Evolutionary conservation across 2,888 invertebrate species (phyloP).

Genomic region (Dilophus febrilis): DNA sequence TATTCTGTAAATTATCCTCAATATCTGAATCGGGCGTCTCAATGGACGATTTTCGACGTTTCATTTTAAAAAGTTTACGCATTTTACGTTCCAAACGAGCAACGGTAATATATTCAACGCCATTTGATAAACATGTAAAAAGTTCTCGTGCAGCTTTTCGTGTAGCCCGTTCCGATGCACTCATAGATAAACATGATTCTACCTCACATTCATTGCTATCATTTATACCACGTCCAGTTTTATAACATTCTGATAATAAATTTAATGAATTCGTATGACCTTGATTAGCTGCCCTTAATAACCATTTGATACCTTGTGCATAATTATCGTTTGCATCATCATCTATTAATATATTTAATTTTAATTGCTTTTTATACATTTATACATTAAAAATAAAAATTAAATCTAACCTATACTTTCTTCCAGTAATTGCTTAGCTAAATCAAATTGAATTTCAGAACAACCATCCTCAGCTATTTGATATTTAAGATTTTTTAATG

Average conservation of each 20-base stretch:
- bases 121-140: constrained; percentile 74
- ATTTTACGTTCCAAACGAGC: constrained; percentile 62
- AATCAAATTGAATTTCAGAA: constrained; percentile 72
- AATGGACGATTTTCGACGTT: constrained; percentile 21
- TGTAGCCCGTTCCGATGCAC: constrained; percentile 72
- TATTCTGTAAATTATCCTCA: constrained; percentile 21
- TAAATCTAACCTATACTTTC: constrained; percentile 51
- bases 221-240: constrained; percentile 35
- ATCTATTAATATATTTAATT: constrained; percentile 1
- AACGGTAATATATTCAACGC: constrained; percentile 72
- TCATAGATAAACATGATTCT: constrained; percentile 61
- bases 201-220: constrained; percentile 49
- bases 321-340: constrained; percentile 24
- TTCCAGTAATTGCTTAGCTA: constrained; percentile 68
- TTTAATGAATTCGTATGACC: constrained; percentile 76
- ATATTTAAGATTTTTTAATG: constrained; percentile 32
- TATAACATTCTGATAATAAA: constrained; percentile 38
- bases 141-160: constrained; percentile 74
- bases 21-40: constrained; percentile 15
- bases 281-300: constrained; percentile 84
- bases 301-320: constrained; percentile 72
- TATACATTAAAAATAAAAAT: no score
- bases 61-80: constrained; percentile 41
- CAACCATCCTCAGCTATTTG: constrained; percentile 79
- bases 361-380: no score